Base-by-base conservation (phyloP, 2,113 vertebrate genomes). In the Hippoglossus stenolepis region DNA sequence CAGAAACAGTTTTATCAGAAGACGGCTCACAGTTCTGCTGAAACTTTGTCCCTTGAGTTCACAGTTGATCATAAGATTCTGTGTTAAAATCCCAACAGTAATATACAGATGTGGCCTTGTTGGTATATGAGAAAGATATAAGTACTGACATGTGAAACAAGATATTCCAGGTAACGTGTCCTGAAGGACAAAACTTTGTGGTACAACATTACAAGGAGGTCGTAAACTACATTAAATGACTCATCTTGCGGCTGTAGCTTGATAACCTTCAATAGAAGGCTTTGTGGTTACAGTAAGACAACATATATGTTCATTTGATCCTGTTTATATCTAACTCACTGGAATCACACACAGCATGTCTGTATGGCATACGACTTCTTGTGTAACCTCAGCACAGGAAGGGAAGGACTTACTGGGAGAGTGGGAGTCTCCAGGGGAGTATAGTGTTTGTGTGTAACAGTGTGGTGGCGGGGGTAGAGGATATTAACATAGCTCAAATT, bases 311-410 rank as follows among this genome's bases (percentile, higher is more conserved):
- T 70, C 6, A 64, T 72, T 62, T 3, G 26, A 9, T 24, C 20
- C 77, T 14, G 58, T 88, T 80, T 84, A 68, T 60, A 64, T 70
- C 9, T 18, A 35, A 65, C 59, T 87, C 64, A 76, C 87, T 59
- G 78, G 84, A 84, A 87, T 66, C 59, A 85, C 73, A 76, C 73
- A 43, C 75, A 47, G 53, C 12, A 1, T 31, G 51, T 67, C 64
- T 63, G 7, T 81, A 72, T 59, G 59, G 18, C 57, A 47, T 56
- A 31, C 23, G 31, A 38, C 14, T 56, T 5, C 59, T 90, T 86
- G 80, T 66, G 72, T 62, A 87, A 87, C 54, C 56, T 26, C 2
- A 49, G 11, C 45, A 67, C 64, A 82, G 31, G 31, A 31, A 31
- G 31, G 31, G 31, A 31, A 31, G 31, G 31, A 31, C 1, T 7